Evolutionary conservation across 2,888 invertebrate genomes (phyloP).

Genomic region (Eueremaeus valkanovi): DNA sequence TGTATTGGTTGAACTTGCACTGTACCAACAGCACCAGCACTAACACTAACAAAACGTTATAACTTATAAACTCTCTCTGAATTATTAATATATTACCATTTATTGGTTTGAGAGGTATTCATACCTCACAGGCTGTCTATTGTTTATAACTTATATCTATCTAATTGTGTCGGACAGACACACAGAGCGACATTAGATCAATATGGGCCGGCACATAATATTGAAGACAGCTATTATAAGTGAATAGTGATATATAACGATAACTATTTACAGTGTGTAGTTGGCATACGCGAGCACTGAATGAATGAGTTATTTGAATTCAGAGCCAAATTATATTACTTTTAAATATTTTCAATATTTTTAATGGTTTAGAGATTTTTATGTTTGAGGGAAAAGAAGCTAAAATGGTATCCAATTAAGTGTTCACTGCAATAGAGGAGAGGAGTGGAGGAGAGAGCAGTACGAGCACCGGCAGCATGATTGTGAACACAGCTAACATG

Average conservation of each 20-base stretch:
- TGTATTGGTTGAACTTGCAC: neutral
- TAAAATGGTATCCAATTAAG: conserved; percentile 6
- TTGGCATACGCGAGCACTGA: neutral
- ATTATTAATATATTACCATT: conserved; percentile 23
- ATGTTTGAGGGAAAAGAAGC: neutral
- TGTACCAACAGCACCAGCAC: neutral
- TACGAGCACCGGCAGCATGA: neutral
- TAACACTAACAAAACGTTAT: neutral
- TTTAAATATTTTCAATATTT: neutral
- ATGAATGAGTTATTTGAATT: neutral
- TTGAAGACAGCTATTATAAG: too few species aligned
- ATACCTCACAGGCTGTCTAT: too few species aligned
- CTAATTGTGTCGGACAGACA: too few species aligned
- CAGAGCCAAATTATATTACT: neutral
- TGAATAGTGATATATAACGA: too few species aligned
- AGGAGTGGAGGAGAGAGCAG: neutral
- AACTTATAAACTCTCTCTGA: neutral
- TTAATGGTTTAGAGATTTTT: neutral
- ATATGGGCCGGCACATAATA: too few species aligned
- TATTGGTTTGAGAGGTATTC: conserved; percentile 12
- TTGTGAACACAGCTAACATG: neutral
- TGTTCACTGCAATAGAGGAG: neutral
- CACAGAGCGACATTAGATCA: too few species aligned
- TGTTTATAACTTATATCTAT: too few species aligned
- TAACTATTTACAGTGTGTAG: too few species aligned